Conservation (phyloP, 2,113 vertebrate species). For the Rhinolophus ferrumequinum region DNA sequence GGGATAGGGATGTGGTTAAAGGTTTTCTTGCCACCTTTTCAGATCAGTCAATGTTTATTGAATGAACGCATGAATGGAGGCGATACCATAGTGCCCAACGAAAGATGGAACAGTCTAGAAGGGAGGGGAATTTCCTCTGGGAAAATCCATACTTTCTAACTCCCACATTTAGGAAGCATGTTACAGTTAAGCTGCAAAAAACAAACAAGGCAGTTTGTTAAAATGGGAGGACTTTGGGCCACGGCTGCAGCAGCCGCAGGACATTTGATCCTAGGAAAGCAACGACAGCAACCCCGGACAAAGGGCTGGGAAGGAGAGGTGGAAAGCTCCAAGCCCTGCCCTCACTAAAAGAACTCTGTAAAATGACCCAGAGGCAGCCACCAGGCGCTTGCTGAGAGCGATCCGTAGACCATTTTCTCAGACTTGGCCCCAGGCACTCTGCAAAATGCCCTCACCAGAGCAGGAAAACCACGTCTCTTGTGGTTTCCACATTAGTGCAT, state of each 20-base stretch:
- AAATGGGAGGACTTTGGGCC: not conserved
- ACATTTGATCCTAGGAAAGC: not conserved
- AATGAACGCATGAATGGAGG: not conserved
- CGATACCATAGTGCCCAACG: not conserved
- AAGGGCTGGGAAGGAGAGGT: not conserved
- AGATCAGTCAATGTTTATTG: not conserved
- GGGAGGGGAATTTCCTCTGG: not conserved
- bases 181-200: not conserved
- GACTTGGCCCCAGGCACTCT: not conserved
- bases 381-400: not conserved
- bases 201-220: not conserved
- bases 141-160: not conserved
- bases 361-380: not conserved
- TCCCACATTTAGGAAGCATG: not conserved
- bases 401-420: rapidly evolving
- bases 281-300: not conserved
- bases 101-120: not conserved
- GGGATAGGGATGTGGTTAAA: not conserved
- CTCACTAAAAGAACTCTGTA: not conserved
- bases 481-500: not conserved
- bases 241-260: not conserved
- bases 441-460: too few relatives aligned
- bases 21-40: not conserved
- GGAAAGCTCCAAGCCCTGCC: not conserved
- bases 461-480: not conserved